Conservation (phyloP, 2,888 invertebrate genomes). For the Drosophila diplacantha region DNA sequence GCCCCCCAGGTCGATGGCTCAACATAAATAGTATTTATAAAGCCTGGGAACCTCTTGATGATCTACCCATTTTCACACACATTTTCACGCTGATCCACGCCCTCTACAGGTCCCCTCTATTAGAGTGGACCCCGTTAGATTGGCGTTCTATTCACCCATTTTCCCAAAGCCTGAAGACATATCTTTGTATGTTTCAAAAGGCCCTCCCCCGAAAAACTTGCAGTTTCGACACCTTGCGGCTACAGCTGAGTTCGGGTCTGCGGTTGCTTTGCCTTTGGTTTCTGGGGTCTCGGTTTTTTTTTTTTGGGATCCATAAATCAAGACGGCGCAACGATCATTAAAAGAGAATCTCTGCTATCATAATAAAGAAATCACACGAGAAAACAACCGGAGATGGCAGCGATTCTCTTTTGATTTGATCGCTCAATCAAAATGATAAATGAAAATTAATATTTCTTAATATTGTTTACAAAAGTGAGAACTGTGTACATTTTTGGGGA, state of each 20-base stretch:
- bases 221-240: conserved; percentile 69
- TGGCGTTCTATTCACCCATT: conserved; percentile 15
- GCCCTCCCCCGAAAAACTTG: conserved; percentile 43
- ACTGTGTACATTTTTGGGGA: conserved; percentile 59
- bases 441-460: conserved; percentile 77
- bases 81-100: conserved; percentile 30
- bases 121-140: conserved; percentile 24
- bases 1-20: conserved; percentile 12
- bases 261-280: conserved; percentile 4
- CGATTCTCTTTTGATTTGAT: conserved; percentile 69
- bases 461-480: conserved; percentile 77
- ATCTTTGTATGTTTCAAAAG: neutral
- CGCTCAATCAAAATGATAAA: conserved; percentile 77
- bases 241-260: conserved; percentile 18
- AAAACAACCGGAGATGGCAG: conserved; percentile 48
- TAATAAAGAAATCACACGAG: conserved; percentile 73
- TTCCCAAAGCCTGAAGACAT: conserved; percentile 25
- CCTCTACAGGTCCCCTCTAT: conserved; percentile 16
- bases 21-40: neutral
- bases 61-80: conserved; percentile 24
- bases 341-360: conserved; percentile 68
- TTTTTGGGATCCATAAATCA: conserved; percentile 60
- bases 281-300: conserved; percentile 5
- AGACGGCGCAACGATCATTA: conserved; percentile 63
- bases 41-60: conserved; percentile 21